A percentile compares a stretch with the other conserved stretches of the same genome.
These are phyloP conservation scores for Drosophila longiperda DNA, from an alignment of 2,888 invertebrate genomes.

Conservation along the genomic window DNA sequence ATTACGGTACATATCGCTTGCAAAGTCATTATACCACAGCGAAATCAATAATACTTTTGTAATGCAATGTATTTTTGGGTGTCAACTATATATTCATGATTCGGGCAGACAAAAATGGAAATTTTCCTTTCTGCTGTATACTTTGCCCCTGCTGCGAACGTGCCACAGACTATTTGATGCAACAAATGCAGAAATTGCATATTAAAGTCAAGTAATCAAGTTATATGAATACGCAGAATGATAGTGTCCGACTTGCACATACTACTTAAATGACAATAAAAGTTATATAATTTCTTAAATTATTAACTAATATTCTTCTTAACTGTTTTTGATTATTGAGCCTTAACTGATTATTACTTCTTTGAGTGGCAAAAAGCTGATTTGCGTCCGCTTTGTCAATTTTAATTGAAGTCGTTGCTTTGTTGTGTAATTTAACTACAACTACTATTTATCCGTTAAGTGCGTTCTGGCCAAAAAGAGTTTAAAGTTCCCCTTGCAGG, in stretches of 20 bases:
- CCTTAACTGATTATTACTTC: slow-evolving; percentile 30
- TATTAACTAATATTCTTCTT: neutral
- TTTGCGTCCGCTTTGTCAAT: slow-evolving; percentile 23
- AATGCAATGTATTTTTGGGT: slow-evolving; percentile 58
- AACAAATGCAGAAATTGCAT: slow-evolving; percentile 39
- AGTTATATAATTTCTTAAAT: neutral
- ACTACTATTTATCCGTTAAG: slow-evolving; percentile 50
- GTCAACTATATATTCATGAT: slow-evolving; percentile 71
- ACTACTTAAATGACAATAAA: neutral
- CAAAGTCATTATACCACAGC: slow-evolving; percentile 50
- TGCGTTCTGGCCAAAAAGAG: slow-evolving; percentile 54
- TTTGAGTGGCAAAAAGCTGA: slow-evolving; percentile 17
- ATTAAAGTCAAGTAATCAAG: slow-evolving; percentile 36
- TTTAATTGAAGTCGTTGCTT: slow-evolving; percentile 55
- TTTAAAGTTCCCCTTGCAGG: slow-evolving; percentile 31
- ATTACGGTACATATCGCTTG: slow-evolving; percentile 36
- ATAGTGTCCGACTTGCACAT: neutral
- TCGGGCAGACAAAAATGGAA: slow-evolving; percentile 33
- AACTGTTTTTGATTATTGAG: slow-evolving; percentile 23
- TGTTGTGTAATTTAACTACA: slow-evolving; percentile 47
- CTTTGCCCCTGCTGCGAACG: slow-evolving; percentile 14
- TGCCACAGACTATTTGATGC: slow-evolving; percentile 7
- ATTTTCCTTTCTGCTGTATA: slow-evolving; percentile 3
- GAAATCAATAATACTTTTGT: slow-evolving; percentile 60
- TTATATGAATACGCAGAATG: neutral